Percentiles rank a stretch among this genome's conserved stretches.
phyloP scores from a whole-genome alignment of 1,140 invertebrate species.

The Samia ricini region DNA sequence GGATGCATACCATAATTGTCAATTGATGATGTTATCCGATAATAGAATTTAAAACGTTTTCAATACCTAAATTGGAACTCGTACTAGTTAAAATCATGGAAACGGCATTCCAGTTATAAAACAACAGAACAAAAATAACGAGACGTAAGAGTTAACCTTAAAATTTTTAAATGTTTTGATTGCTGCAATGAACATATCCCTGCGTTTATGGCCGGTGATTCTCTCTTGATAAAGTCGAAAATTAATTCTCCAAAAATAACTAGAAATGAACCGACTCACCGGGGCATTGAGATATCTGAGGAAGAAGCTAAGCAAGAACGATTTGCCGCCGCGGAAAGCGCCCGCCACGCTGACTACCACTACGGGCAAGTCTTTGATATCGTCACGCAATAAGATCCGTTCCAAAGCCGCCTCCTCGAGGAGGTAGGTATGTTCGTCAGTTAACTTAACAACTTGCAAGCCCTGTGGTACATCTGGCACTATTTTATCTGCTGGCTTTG shows the following conservation, averaged over 20 bases:
- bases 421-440: constrained; percentile 16
- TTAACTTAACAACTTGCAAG: constrained; percentile 22
- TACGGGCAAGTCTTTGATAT: constrained; percentile 76
- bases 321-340: constrained; percentile 97
- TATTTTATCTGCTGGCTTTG: not conserved
- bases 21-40: not conserved
- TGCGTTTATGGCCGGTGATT: too few species aligned
- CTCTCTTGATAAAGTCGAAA: too few species aligned
- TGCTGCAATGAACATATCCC: too few species aligned
- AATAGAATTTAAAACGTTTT: too few species aligned
- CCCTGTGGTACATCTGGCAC: not conserved
- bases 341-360: constrained; percentile 96
- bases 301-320: constrained; percentile 93
- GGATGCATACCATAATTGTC: not conserved
- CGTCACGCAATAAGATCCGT: constrained; percentile 34
- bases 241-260: too few species aligned
- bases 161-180: too few species aligned
- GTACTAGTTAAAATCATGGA: too few species aligned
- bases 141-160: too few species aligned
- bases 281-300: constrained; percentile 83
- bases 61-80: too few species aligned
- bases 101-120: too few species aligned
- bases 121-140: too few species aligned
- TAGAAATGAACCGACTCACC: constrained; percentile 5
- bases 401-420: constrained; percentile 22